Evolutionary conservation across 1,140 invertebrate genomes (phyloP), one percentile per base, ranked within the genome.

Genomic region (Drosophila teissieri): DNA sequence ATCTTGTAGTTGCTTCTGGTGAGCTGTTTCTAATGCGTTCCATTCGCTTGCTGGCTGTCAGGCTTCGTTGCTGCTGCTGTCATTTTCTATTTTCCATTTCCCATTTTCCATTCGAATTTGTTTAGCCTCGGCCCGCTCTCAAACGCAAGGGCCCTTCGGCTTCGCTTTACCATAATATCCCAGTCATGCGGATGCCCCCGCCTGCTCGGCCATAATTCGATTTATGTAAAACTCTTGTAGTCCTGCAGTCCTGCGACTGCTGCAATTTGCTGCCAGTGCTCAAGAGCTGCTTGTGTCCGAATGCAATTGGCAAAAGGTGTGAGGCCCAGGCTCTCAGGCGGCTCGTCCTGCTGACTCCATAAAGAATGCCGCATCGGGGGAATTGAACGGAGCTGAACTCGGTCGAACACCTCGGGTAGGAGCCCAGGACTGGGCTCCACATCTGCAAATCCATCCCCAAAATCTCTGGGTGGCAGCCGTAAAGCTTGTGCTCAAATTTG

Each of bases 91-190:
- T 85, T 86, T 78, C 72, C 48, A 78, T 78, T 85, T 86, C 74
- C 73, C 42, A 81, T 86, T 85, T 84, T 61, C 62, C 63, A 81
- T 86, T 85, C 78, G 78, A 80, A 85, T 85, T 85, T 74, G 51
- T 58, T 62, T 60, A 48, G 58, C 80, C 60, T 22, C 12, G 17
- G 61, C 64, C 46, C 15, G 46, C 37, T 39, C 77, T 74, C 55
- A 73, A 72, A 62, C 51, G 57, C 27, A 60, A 73, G 77, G 76
- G 64, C 49, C 78, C 57, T 56, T 68, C 37, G 45, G 48, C 78
- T 55, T 52, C 54, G 57, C 49, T 45, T 68, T 60, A 53, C 44
- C 79, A 82, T 60, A 78, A 74, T 70, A 78, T 74, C 60, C 63
- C 49, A 44, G 58, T 36, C 62, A 45, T 54, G 45, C 73, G 67